Conservation (phyloP, 2,113 vertebrate genomes). For the Menidia beryllina region DNA sequence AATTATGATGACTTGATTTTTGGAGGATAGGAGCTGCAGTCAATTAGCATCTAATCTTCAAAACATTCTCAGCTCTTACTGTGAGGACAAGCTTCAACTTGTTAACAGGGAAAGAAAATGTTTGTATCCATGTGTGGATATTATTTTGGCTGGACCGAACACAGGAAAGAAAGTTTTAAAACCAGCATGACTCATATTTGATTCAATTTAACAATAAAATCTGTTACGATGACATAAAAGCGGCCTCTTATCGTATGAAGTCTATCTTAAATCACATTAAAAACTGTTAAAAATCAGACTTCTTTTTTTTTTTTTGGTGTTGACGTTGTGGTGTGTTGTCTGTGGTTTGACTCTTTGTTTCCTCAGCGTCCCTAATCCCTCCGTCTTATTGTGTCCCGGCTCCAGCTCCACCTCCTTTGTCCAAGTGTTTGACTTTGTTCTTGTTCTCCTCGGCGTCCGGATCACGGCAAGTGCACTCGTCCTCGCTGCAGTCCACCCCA, state of each 20-base stretch:
- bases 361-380: slow-evolving; percentile 44
- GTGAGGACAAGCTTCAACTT: slow-evolving; percentile 33
- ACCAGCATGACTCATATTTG: slow-evolving; percentile 30
- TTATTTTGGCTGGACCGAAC: slow-evolving; percentile 25
- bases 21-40: slow-evolving; percentile 21
- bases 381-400: slow-evolving; percentile 57
- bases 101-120: slow-evolving; percentile 32
- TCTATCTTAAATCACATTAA: slow-evolving; percentile 26
- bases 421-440: slow-evolving; percentile 58
- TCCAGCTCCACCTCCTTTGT: slow-evolving; percentile 27
- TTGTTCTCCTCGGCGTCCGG: slow-evolving; percentile 94
- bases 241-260: slow-evolving; percentile 14
- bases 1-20: slow-evolving; percentile 42
- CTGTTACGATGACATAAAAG: slow-evolving; percentile 18
- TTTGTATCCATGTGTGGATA: slow-evolving; percentile 11
- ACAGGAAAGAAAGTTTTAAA: slow-evolving; percentile 10
- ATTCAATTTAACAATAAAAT: slow-evolving; percentile 23
- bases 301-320: slow-evolving; percentile 51
- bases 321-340: slow-evolving; percentile 46
- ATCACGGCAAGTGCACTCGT: slow-evolving; percentile 95
- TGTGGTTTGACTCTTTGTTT: slow-evolving; percentile 57
- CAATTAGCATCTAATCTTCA: neutral
- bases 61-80: slow-evolving; percentile 16
- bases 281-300: slow-evolving; percentile 27
- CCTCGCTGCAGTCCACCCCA: slow-evolving; percentile 91